Evolutionary conservation across 1,140 invertebrate species (phyloP).

Genomic region (Melanaphis sacchari): DNA sequence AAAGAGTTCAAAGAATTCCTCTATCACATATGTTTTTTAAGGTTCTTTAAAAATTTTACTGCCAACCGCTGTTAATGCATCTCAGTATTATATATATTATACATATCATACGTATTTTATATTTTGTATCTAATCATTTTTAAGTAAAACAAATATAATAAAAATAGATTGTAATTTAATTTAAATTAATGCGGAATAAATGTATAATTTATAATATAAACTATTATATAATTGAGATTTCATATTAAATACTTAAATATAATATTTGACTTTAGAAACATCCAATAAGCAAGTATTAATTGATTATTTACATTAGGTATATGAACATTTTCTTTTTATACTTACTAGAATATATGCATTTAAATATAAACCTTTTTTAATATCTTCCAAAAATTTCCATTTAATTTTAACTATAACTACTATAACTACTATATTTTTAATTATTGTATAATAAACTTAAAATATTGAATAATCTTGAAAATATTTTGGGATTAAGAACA

Average conservation of each 20-base stretch:
- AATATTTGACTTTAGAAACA: background rate
- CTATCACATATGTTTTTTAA: slow-evolving; percentile 1
- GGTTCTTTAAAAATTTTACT: background rate
- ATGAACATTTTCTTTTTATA: background rate
- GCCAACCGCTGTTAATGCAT: background rate
- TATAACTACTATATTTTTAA: background rate
- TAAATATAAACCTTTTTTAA: background rate
- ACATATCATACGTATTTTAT: background rate
- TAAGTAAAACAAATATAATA: background rate
- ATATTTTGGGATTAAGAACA: background rate
- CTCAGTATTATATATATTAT: background rate
- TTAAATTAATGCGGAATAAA: too few species aligned
- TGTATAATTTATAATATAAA: background rate
- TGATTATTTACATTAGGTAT: background rate
- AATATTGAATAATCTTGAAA: background rate
- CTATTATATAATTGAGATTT: background rate
- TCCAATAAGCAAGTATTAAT: background rate
- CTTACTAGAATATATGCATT: background rate
- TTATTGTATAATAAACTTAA: background rate
- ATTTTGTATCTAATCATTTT: background rate
- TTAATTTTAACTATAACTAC: background rate
- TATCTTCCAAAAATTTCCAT: background rate
- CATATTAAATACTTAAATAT: background rate
- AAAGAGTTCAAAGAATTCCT: background rate
- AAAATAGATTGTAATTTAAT: background rate